phyloP scores from a whole-genome alignment of 2,113 vertebrate genomes.

The Brachyistius frenatus region DNA sequence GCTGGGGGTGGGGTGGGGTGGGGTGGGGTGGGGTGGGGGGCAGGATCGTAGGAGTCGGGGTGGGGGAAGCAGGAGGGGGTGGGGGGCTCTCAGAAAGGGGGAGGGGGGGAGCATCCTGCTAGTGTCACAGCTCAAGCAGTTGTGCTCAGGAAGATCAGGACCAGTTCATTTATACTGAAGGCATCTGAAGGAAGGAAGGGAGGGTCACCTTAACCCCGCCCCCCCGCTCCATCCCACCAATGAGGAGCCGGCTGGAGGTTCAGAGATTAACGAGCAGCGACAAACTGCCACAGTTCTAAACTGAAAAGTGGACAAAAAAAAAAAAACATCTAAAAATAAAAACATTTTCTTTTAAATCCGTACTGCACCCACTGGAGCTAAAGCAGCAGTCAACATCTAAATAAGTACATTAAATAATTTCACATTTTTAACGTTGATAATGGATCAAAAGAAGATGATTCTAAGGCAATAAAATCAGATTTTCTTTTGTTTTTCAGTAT shows the following conservation, averaged over 20 bases:
- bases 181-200: slow-evolving; percentile 59
- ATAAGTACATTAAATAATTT: slow-evolving; percentile 26
- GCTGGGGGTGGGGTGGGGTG: slow-evolving; percentile 9
- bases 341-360: neutral
- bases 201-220: slow-evolving; percentile 22
- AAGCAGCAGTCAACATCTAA: slow-evolving; percentile 54
- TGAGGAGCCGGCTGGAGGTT: slow-evolving; percentile 66
- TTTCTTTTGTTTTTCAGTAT: neutral
- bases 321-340: neutral
- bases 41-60: slow-evolving; percentile 10
- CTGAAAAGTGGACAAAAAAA: neutral
- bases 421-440: slow-evolving; percentile 31
- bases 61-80: neutral
- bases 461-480: slow-evolving; percentile 16
- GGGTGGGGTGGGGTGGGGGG: slow-evolving; percentile 28
- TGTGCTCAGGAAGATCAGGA: slow-evolving; percentile 80
- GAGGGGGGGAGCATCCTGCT: slow-evolving; percentile 62
- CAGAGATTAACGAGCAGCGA: slow-evolving; percentile 39
- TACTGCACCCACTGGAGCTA: slow-evolving; percentile 43
- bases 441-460: slow-evolving; percentile 25
- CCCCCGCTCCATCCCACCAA: slow-evolving; percentile 47
- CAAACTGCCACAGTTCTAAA: slow-evolving; percentile 46
- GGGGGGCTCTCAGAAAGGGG: slow-evolving; percentile 14
- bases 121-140: slow-evolving; percentile 76
- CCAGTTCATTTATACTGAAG: slow-evolving; percentile 53